phyloP scores from a whole-genome alignment of 2,888 invertebrate genomes.

The Pseudococcus viburni region DNA sequence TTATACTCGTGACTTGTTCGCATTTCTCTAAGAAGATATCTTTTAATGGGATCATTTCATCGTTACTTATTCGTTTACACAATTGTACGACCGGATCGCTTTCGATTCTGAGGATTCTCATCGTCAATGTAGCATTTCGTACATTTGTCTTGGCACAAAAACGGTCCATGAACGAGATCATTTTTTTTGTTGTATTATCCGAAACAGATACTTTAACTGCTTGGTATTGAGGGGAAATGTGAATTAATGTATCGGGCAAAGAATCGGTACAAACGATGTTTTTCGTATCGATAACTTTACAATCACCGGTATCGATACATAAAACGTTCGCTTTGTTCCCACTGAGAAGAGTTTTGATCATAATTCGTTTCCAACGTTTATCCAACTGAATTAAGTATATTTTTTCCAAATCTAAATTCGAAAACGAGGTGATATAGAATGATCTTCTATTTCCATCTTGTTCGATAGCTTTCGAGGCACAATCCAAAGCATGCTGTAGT shows the following conservation, averaged over 20 bases:
- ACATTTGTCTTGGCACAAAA: neutral
- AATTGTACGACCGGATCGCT: conserved; percentile 1
- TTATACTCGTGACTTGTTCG: neutral
- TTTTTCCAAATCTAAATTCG: conserved; percentile 20
- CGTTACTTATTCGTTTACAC: neutral
- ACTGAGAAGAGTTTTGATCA: conserved; percentile 17
- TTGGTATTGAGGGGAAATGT: conserved; percentile 53
- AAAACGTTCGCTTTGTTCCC: neutral
- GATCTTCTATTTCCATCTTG: neutral
- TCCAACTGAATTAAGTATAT: conserved; percentile 34
- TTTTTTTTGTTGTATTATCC: neutral
- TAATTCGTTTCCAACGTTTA: conserved; percentile 44
- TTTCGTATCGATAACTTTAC: neutral
- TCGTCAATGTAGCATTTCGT: neutral
- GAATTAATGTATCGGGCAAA: conserved; percentile 38
- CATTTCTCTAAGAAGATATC: neutral
- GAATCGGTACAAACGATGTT: neutral
- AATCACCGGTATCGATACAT: conserved; percentile 39
- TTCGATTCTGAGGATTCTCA: conserved; percentile 22
- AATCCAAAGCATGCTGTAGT: conserved; percentile 21
- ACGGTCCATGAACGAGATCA: neutral
- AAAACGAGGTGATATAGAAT: neutral
- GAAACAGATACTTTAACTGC: neutral
- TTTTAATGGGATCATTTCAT: neutral
- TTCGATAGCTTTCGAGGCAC: conserved; percentile 4